Conservation (phyloP, 2,797 vertebrate species). For the Geotrypetes seraphini region DNA sequence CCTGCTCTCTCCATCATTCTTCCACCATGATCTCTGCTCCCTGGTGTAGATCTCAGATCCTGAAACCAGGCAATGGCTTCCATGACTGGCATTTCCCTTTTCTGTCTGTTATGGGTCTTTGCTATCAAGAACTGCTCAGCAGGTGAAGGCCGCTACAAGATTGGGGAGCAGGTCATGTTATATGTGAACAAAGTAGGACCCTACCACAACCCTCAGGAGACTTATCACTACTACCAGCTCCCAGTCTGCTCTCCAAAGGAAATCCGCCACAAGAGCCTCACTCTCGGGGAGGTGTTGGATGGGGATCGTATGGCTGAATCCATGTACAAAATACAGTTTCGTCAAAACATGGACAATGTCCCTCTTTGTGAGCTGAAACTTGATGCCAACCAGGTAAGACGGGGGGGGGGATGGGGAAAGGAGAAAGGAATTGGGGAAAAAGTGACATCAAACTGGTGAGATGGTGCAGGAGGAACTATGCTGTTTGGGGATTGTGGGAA, state of each 20-base stretch:
- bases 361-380: constrained; percentile 70
- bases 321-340: constrained; percentile 73
- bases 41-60: not conserved
- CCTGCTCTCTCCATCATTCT: no score
- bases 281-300: constrained; percentile 80
- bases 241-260: constrained; percentile 81
- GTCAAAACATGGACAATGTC: constrained; percentile 62
- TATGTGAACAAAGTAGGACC: constrained; percentile 93
- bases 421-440: no score
- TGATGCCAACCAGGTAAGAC: constrained; percentile 35
- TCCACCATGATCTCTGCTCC: no score
- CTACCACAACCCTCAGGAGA: constrained; percentile 91
- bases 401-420: no score
- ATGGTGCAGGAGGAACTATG: not conserved
- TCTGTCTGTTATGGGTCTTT: constrained; percentile 26
- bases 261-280: constrained; percentile 82
- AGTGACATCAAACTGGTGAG: rapidly evolving
- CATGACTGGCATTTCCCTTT: not conserved
- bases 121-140: constrained; percentile 38
- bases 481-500: not conserved
- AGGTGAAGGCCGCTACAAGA: constrained; percentile 57
- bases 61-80: constrained; percentile 1
- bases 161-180: constrained; percentile 68
- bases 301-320: constrained; percentile 89
- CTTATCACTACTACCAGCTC: constrained; percentile 86